These are phyloP conservation scores for Hirudinaria manillensis DNA, from an alignment of 2,888 invertebrate species.

Conservation along the genomic window DNA sequence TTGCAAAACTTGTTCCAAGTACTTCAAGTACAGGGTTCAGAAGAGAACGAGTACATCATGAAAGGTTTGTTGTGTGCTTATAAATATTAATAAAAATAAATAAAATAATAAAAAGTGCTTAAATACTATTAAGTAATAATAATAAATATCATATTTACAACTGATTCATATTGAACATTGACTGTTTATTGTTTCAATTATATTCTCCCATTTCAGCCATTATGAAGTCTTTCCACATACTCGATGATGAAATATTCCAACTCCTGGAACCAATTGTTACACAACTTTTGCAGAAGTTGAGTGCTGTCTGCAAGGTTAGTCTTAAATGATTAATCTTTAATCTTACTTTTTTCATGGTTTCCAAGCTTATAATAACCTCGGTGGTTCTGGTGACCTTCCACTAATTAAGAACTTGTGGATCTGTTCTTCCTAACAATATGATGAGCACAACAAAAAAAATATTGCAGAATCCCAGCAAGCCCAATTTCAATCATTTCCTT, in stretches of 20 bases:
- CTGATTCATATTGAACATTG: too few species aligned
- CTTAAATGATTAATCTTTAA: background rate
- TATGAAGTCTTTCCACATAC: conserved; percentile 76
- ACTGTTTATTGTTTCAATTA: too few species aligned
- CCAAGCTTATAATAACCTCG: background rate
- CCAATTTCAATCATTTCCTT: conserved; percentile 95
- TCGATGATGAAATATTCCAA: conserved; percentile 75
- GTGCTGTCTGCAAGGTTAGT: conserved; percentile 65
- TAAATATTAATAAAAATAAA: background rate
- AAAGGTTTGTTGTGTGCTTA: conserved; percentile 62
- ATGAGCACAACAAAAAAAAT: too few species aligned
- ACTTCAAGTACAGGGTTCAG: conserved; percentile 66
- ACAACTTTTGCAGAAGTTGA: conserved; percentile 75
- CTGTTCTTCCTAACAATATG: too few species aligned
- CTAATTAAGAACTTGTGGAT: too few species aligned
- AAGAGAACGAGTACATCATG: conserved; percentile 96
- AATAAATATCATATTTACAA: too few species aligned
- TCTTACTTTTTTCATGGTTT: background rate
- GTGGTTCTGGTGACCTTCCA: too few species aligned
- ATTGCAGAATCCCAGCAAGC: conserved; percentile 77
- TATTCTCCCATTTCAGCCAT: conserved; percentile 63
- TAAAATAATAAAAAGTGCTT: too few species aligned
- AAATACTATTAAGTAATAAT: too few species aligned
- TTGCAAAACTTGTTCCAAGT: conserved; percentile 71
- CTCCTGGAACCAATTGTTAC: conserved; percentile 74